These are phyloP conservation scores for Lutjanus erythropterus DNA, from an alignment of 2,113 vertebrate genomes.

Conservation along the genomic window DNA sequence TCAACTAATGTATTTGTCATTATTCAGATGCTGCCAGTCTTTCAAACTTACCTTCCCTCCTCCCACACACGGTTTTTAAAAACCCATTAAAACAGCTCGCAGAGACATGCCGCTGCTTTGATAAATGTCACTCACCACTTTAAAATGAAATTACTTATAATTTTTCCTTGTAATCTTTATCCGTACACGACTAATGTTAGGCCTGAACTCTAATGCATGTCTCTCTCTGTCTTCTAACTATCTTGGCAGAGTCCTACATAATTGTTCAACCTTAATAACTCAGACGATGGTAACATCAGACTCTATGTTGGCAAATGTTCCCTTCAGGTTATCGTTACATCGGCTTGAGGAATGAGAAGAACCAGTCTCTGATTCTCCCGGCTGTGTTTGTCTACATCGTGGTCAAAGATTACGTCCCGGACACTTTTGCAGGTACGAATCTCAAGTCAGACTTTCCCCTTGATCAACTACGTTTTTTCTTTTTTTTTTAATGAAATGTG, in stretches of 20 bases:
- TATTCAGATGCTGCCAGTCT: neutral
- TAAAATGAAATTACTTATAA: slow-evolving; percentile 2
- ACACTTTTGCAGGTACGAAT: slow-evolving; percentile 94
- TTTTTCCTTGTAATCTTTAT: neutral
- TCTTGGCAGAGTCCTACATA: neutral
- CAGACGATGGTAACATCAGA: neutral
- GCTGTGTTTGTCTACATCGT: slow-evolving; percentile 96
- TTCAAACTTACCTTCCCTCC: no score
- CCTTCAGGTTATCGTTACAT: slow-evolving; percentile 95
- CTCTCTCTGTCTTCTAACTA: neutral
- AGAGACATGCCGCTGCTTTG: slow-evolving; percentile 1
- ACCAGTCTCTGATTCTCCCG: slow-evolving; percentile 92
- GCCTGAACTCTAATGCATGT: neutral
- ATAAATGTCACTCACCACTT: slow-evolving; percentile 2
- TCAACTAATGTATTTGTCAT: neutral
- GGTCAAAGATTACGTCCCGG: slow-evolving; percentile 98
- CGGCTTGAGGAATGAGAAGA: slow-evolving; percentile 95
- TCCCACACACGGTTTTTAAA: slow-evolving; percentile 4
- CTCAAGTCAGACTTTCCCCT: neutral
- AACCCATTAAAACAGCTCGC: neutral
- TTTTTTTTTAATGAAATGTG: neutral
- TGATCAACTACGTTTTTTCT: neutral
- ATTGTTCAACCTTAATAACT: neutral
- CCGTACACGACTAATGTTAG: neutral
- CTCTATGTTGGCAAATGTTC: slow-evolving; percentile 23